Conservation (phyloP, 2,113 vertebrate species). For the Regulus satrapa region DNA sequence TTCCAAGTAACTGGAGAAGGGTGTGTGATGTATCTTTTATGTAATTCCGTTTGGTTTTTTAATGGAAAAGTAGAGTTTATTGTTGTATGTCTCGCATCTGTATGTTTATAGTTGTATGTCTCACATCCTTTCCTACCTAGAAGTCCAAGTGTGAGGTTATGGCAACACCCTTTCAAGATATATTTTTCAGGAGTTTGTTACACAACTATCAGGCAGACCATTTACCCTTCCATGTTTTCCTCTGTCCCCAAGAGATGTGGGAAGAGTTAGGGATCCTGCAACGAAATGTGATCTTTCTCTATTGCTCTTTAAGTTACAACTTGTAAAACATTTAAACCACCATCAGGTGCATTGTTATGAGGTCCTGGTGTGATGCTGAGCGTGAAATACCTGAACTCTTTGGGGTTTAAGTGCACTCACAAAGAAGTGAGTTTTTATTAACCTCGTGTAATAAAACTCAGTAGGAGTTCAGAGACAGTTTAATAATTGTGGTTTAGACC, state of each 20-base stretch:
- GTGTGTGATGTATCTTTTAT: not conserved
- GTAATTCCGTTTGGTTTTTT: accelerated
- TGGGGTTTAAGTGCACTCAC: not conserved
- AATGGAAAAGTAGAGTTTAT: not conserved
- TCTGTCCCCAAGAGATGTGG: not conserved
- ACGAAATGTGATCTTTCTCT: not conserved
- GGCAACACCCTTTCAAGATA: not conserved
- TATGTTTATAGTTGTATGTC: not conserved
- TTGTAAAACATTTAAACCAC: not conserved
- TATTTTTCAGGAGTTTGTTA: not conserved
- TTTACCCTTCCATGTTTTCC: not conserved
- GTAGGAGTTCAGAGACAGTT: not conserved
- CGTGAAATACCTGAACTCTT: not conserved
- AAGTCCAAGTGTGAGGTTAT: not conserved
- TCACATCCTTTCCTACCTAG: not conserved
- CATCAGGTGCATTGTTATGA: not conserved
- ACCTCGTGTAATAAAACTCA: not conserved
- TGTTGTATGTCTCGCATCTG: not conserved
- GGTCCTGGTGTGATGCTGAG: not conserved
- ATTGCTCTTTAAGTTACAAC: not conserved
- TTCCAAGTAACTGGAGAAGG: not conserved
- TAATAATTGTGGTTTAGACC: not conserved
- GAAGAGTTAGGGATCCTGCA: not conserved
- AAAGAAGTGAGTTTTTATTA: not conserved
- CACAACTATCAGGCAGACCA: not conserved